Base-by-base conservation (phyloP, 2,113 vertebrate genomes). In the Myocastor coypus region DNA sequence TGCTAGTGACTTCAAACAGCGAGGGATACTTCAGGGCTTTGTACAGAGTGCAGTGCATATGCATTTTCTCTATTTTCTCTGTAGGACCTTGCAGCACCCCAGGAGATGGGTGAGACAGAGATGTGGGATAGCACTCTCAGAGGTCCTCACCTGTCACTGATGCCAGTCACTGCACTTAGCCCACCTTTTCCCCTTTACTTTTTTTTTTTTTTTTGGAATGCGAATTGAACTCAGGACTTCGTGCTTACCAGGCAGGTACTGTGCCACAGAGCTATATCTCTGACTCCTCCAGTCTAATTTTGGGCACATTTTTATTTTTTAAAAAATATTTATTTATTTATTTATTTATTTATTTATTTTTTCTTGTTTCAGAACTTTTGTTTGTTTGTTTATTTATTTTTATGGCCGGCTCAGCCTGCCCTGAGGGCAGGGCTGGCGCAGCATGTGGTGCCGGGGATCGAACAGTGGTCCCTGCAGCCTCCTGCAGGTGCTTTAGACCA, bases 261-360 rank as follows among this genome's bases (percentile, higher is more conserved):
- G 55, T 19, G 17, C 16, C 55, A 57, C 55, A 17, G 55, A 57
- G 55, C 55, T 57, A 16, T 57, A 57, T 57, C 17, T 57, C 55
- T 57, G 55, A 16, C 55, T 16, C 55, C 19, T 96, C 85, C 92
- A 95, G 84, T 96, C 96, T 97, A 94, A 97, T 97, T 97, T 91
- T 3, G 97, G 91, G 91, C 91, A 95, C 95, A n/a, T 97, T 92
- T 94, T 96, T n/a, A n/a, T n/a, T n/a, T n/a, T n/a, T n/a, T n/a
- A n/a, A n/a, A n/a, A n/a, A n/a, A n/a, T n/a, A n/a, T n/a, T n/a
- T n/a, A n/a, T n/a, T n/a, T n/a, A n/a, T n/a, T n/a, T n/a, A n/a
- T n/a, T n/a, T n/a, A n/a, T n/a, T n/a, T n/a, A n/a, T n/a, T n/a
- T n/a, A n/a, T n/a, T n/a, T n/a, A n/a, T 96, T 94, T 92, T 94